Evolutionary conservation across 2,113 vertebrate genomes (phyloP).

Genomic region (Erythrocercus mccallii): DNA sequence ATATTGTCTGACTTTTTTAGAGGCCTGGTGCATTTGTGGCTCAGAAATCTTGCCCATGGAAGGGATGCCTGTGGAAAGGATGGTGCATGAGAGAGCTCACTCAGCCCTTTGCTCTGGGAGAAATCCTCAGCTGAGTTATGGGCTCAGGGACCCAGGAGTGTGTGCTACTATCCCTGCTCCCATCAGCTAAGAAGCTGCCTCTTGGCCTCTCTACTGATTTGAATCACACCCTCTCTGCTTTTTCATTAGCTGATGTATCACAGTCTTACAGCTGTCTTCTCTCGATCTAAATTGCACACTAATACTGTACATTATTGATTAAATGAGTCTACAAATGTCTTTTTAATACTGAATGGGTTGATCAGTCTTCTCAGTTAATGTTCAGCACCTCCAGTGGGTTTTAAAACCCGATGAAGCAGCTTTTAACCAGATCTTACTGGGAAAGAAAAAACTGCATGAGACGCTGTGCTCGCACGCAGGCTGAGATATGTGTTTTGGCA

Average conservation of each 20-base stretch:
- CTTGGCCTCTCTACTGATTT: background rate
- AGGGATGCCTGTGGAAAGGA: background rate
- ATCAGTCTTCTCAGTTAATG: slow-evolving; percentile 57
- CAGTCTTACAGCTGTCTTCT: slow-evolving; percentile 43
- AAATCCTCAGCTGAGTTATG: background rate
- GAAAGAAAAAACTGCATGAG: background rate
- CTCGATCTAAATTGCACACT: slow-evolving; percentile 20
- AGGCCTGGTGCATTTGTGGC: background rate
- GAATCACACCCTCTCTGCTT: background rate
- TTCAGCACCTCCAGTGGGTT: slow-evolving; percentile 25
- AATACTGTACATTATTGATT: slow-evolving; percentile 64
- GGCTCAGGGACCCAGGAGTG: background rate
- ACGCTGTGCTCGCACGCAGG: accelerated
- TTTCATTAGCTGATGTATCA: slow-evolving; percentile 49
- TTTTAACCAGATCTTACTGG: background rate
- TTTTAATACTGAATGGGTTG: slow-evolving; percentile 58
- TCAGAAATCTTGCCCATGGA: background rate
- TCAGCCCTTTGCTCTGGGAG: background rate
- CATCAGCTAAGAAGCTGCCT: background rate
- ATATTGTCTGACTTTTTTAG: background rate
- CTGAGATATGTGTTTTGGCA: background rate
- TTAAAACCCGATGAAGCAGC: slow-evolving; percentile 30
- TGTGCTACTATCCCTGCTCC: background rate
- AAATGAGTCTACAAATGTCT: slow-evolving; percentile 64
- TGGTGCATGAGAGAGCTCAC: background rate